Percentiles rank a stretch among this genome's conserved stretches.
Evolutionary conservation across 2,113 vertebrate species (phyloP).

Genomic region (Cyprinus carpio): DNA sequence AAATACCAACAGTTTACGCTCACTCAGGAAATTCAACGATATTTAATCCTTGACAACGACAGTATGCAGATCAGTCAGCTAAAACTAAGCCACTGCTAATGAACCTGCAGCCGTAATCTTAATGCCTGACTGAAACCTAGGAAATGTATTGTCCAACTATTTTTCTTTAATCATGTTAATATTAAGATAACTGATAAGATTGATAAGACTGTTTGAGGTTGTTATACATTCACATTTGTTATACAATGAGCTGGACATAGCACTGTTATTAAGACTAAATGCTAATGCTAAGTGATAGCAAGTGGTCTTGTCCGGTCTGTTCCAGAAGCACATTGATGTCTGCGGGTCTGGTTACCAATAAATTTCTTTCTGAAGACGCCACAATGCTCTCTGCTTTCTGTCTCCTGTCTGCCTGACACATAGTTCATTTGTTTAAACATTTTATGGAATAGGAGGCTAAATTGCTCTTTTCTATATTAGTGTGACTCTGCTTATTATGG

Average conservation of each 20-base stretch:
- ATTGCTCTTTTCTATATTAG: background rate
- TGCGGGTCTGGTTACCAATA: background rate
- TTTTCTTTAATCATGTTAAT: background rate
- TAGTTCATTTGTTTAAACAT: background rate
- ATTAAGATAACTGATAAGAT: background rate
- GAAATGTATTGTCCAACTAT: background rate
- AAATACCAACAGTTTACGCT: conserved; percentile 48
- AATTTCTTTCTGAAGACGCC: conserved; percentile 10
- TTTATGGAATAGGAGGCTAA: background rate
- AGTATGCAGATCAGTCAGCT: conserved; percentile 46
- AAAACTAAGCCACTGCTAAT: conserved; percentile 43
- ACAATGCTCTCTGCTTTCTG: background rate
- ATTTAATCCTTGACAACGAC: conserved; percentile 49
- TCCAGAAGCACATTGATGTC: conserved; percentile 13
- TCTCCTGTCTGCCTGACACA: background rate
- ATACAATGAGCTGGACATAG: background rate
- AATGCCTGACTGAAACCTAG: background rate
- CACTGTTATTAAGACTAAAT: background rate
- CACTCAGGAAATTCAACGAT: conserved; percentile 56
- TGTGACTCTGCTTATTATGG: background rate
- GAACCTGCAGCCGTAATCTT: background rate
- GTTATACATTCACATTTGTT: background rate
- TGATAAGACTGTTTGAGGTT: background rate
- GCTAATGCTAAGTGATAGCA: background rate
- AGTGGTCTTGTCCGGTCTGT: background rate